Base-by-base conservation (phyloP, 2,888 invertebrate species). In the Caenorhabditis parvicauda region DNA sequence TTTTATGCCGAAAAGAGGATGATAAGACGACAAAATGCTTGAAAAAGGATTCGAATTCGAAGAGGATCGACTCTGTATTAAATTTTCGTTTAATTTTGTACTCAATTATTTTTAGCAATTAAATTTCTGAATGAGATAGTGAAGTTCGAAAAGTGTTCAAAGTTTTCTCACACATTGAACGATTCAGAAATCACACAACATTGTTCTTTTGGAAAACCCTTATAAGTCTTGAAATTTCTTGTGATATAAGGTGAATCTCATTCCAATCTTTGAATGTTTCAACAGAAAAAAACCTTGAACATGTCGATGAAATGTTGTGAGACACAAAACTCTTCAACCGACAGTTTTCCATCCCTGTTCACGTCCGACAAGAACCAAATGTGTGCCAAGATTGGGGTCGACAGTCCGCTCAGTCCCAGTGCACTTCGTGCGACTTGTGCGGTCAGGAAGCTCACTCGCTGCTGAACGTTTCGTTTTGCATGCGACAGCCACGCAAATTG, bases 321-420 rank as follows among this genome's bases (percentile, higher is more conserved):
- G 54, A 98, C 85, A 9, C 95, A 92, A 82, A 98, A 98, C 84
- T 98, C 96, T 79, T 98, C 96, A 77, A 91, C 91, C 14, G 92
- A 90, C 5, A 98, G 85, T 53, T 91, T 88, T 1, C 98, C 98
- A 82, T 98, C 96, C 1, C 60, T 61, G 82, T 95, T 94, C 81
- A 94, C 87, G 82, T 96, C 96, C 0, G 95, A 87, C 24, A 96
- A 83, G 3, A 89, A 88, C 96, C 95, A 96, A 70, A 98, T 91
- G 84, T 92, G 90, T n/a, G 96, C 96, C 25, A 98, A 85, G 43
- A 89, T 86, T 29, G 87, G 86, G 81, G 95, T 93, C 3, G 94
- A 90, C 61, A 98, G 86, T 59, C 92, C 89, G 5, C 93, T 90
- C 82, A 93, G 92, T 25, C 95, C 87, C 86, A 98, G 89, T 56